Percentiles rank a stretch among this genome's conserved stretches.
Conservation (phyloP, 2,113 vertebrate genomes). For the Burhinus bistriatus region DNA sequence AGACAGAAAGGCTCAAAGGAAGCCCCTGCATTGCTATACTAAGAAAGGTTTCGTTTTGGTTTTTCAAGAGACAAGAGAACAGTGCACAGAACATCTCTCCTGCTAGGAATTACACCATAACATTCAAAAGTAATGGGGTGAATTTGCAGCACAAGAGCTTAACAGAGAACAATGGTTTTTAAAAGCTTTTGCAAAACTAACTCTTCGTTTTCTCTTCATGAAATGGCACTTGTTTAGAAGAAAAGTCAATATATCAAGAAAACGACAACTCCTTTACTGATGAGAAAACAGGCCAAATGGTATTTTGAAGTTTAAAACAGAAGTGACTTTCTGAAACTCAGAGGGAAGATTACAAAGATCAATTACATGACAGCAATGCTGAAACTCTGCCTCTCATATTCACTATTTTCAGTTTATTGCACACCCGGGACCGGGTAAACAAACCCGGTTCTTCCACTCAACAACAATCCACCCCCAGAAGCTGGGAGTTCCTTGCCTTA, state of each 20-base stretch:
- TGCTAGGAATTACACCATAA: fast-evolving
- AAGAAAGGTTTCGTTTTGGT: fast-evolving
- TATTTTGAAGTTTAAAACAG: not conserved
- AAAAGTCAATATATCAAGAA: not conserved
- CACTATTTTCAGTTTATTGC: not conserved
- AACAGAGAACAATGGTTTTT: not conserved
- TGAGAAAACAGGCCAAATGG: not conserved
- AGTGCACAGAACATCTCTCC: not conserved
- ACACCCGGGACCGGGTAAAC: not conserved
- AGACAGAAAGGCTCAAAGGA: not conserved
- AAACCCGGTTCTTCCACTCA: not conserved
- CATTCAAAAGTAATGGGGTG: not conserved
- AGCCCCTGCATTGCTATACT: fast-evolving
- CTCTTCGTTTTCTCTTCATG: not conserved
- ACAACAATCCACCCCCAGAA: not conserved
- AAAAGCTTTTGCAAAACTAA: not conserved
- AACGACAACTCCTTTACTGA: not conserved
- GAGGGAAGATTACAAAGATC: not conserved
- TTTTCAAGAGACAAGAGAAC: not conserved
- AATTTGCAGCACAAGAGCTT: not conserved
- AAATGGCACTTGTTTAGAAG: not conserved
- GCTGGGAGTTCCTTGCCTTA: not conserved
- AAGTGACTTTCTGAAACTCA: not conserved
- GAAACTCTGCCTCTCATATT: not conserved
- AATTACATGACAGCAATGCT: not conserved